phyloP scores from a whole-genome alignment of 2,797 vertebrate species.

The Tapirus indicus region DNA sequence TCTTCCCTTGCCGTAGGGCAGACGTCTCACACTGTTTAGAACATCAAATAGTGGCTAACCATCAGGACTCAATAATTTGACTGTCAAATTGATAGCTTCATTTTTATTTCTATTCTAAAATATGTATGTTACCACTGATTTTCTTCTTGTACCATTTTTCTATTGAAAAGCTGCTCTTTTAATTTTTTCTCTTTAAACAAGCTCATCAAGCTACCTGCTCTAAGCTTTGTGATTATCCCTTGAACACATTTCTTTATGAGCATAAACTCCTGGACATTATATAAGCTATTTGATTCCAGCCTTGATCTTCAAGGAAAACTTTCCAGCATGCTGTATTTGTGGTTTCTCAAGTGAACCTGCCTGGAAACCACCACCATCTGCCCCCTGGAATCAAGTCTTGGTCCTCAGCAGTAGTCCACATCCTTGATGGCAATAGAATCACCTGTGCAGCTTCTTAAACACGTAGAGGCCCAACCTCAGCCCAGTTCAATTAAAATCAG shows the following conservation, averaged over 20 bases:
- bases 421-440: background rate
- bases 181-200: background rate
- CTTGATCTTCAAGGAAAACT: slow-evolving; percentile 37
- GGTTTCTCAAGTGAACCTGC: slow-evolving; percentile 34
- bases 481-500: slow-evolving; percentile 16
- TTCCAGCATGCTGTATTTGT: background rate
- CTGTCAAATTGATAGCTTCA: slow-evolving; percentile 59
- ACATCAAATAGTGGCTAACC: slow-evolving; percentile 60
- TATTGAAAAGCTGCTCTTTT: slow-evolving; percentile 12
- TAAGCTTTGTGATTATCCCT: background rate
- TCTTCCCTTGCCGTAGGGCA: slow-evolving; percentile 67
- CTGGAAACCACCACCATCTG: background rate
- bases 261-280: slow-evolving; percentile 13
- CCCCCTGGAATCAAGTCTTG: background rate
- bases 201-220: background rate
- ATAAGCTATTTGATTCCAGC: background rate
- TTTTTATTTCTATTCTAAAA: slow-evolving; percentile 68
- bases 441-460: background rate
- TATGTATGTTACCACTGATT: slow-evolving; percentile 6
- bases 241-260: slow-evolving; percentile 9
- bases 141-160: slow-evolving; percentile 51
- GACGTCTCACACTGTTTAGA: slow-evolving; percentile 60
- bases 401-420: background rate
- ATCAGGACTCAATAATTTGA: slow-evolving; percentile 55
- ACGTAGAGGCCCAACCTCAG: background rate